Percentiles rank a stretch among this genome's conserved stretches.
These are phyloP conservation scores for Meda fulgida DNA, from an alignment of 2,797 vertebrate genomes.

Conservation along the genomic window DNA sequence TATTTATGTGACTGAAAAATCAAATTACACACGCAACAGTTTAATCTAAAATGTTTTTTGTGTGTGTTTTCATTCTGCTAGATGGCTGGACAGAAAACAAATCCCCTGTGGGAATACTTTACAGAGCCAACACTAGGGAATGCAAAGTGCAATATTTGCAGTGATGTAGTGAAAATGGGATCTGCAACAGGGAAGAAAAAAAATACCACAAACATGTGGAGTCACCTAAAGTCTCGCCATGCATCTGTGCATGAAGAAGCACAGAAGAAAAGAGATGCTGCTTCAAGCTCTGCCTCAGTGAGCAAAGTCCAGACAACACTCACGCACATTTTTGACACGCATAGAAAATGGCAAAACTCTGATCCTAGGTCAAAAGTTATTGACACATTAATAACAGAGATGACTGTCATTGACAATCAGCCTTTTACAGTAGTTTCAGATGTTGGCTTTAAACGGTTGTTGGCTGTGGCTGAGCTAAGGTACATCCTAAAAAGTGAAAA, in stretches of 20 bases:
- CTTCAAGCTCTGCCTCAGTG: not conserved
- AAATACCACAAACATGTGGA: conserved; percentile 19
- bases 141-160: conserved; percentile 31
- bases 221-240: conserved; percentile 32
- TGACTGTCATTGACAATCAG: conserved; percentile 32
- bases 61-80: not conserved
- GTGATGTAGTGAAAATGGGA: not conserved
- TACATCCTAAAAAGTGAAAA: conserved; percentile 40
- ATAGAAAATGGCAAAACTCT: not conserved
- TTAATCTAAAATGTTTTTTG: too few relatives aligned
- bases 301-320: not conserved
- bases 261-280: not conserved
- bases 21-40: too few relatives aligned
- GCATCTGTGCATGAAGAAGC: not conserved
- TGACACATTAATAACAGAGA: conserved; percentile 14
- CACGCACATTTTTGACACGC: not conserved
- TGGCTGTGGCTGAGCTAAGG: conserved; percentile 15
- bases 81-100: not conserved
- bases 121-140: conserved; percentile 5
- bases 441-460: conserved; percentile 21
- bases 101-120: conserved; percentile 24
- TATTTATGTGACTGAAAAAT: not conserved
- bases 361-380: conserved; percentile 2
- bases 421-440: not conserved
- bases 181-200: not conserved